These are phyloP conservation scores for Argentina silus DNA, from an alignment of 2,797 vertebrate genomes.

Conservation along the genomic window DNA sequence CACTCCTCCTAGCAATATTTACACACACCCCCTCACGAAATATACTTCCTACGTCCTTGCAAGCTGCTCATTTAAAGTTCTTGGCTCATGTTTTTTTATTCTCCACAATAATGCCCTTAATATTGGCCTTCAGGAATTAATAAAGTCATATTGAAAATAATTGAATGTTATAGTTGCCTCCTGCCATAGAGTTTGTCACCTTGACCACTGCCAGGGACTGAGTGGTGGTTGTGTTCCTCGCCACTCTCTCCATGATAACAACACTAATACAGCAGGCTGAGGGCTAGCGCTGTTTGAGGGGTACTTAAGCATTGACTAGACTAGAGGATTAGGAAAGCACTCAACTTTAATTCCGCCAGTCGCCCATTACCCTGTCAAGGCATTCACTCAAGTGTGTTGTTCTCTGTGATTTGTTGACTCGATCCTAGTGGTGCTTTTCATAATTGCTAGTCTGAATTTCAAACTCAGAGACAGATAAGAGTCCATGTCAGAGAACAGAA, in stretches of 20 bases:
- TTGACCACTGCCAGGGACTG: too few species aligned
- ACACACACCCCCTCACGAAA: too few species aligned
- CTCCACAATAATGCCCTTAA: too few species aligned
- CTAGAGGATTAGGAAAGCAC: background rate
- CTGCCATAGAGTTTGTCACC: too few species aligned
- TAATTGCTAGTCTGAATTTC: conserved; percentile 37
- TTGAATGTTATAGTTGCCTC: too few species aligned
- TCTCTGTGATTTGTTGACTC: conserved; percentile 36
- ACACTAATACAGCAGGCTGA: background rate
- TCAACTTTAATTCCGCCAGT: conserved; percentile 1
- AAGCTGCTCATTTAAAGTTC: too few species aligned
- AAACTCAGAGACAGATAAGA: conserved; percentile 42
- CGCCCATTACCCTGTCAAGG: conserved; percentile 39
- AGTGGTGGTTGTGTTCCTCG: too few species aligned
- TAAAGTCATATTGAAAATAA: too few species aligned
- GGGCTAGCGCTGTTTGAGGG: background rate
- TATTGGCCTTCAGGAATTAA: too few species aligned
- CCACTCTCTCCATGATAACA: background rate
- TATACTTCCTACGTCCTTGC: too few species aligned
- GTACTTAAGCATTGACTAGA: background rate
- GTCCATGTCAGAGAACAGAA: background rate
- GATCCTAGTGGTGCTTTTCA: conserved; percentile 32
- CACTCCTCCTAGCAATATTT: too few species aligned
- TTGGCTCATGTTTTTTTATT: too few species aligned
- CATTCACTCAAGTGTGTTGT: conserved; percentile 21